Base-by-base conservation (phyloP, 2,113 vertebrate species). In the Boulengeromyrus knoepffleri region DNA sequence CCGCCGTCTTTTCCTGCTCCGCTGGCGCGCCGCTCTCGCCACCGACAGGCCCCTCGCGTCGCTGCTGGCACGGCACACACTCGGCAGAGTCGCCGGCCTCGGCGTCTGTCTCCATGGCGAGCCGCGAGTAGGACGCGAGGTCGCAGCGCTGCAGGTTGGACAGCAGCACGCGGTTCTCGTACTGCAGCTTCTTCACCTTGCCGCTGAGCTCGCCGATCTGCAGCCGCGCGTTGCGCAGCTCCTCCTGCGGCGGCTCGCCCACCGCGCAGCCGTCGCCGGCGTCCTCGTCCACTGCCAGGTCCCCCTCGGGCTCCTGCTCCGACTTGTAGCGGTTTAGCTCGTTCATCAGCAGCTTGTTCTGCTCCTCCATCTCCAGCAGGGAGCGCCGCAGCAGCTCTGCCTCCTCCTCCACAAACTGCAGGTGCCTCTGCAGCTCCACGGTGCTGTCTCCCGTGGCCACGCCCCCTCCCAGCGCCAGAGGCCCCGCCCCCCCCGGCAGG, bases 321-420 rank as follows among this genome's bases (percentile, higher is more conserved):
- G 98, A 97, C 87, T 98, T 99, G 93, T 97, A 99, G 93, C 97
- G 98, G 94, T 97, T 97, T 62, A 99, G 97, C 93, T 99, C 98
- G 0, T 94, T 97, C 95, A 99, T 97, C 91, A 99, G 96, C 87
- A 99, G 96, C 90, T 99, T 99, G 96, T 99, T 99, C 94, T 99
- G 99, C 66, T 99, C 98, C 94, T 99, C 99, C 93, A 99, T 95
- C 93, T 99, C 99, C 0, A 98, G 96, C 3, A 99, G 95, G 0
- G 99, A 99, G 91, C 99, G 95, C 83, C 98, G 95, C 90, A 99
- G 95, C 13, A 99, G 97, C 91, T 99, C 99, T 0, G 99, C 98
- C 94, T 99, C 99, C 95, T 99, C 99, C 94, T 99, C 99, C 90
- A 99, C 99, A 0, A 99, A 99, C 96, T 99, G 98, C 91, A 99